A percentile compares a stretch with the other conserved stretches of the same genome.
Evolutionary conservation across 2,113 vertebrate genomes (phyloP).

Genomic region (Pipra filicauda): DNA sequence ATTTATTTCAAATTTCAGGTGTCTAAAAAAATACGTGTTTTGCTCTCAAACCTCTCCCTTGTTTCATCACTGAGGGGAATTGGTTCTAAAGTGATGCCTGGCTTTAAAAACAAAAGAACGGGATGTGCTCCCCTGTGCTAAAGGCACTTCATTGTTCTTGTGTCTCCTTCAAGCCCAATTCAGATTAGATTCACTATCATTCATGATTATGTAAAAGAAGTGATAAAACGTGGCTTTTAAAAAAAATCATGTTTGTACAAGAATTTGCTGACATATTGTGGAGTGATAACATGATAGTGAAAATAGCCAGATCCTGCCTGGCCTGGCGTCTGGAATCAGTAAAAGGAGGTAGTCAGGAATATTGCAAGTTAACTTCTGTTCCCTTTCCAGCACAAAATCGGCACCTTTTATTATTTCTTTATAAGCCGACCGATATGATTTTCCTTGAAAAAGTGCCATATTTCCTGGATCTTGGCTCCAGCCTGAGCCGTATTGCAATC

Average conservation of each 20-base stretch:
- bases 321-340: conserved; percentile 54
- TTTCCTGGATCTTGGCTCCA: neutral
- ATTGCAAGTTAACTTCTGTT: neutral
- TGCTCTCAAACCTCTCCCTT: neutral
- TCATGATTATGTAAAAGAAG: conserved; percentile 68
- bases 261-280: conserved; percentile 71
- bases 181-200: conserved; percentile 77
- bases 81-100: neutral
- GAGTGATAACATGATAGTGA: conserved; percentile 69
- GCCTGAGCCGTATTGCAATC: neutral
- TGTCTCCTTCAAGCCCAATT: conserved; percentile 61
- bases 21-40: neutral
- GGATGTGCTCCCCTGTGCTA: neutral
- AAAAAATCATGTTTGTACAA: conserved; percentile 60
- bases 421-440: neutral
- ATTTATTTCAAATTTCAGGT: neutral
- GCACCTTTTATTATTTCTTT: neutral
- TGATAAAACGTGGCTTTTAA: conserved; percentile 44
- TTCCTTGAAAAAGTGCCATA: neutral
- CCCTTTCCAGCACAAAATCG: neutral
- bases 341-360: conserved; percentile 33
- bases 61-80: neutral
- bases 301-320: conserved; percentile 66
- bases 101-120: neutral
- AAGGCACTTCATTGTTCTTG: neutral